These are phyloP conservation scores for Sorex maritimensis DNA, from an alignment of 2,797 vertebrate species.

Conservation along the genomic window DNA sequence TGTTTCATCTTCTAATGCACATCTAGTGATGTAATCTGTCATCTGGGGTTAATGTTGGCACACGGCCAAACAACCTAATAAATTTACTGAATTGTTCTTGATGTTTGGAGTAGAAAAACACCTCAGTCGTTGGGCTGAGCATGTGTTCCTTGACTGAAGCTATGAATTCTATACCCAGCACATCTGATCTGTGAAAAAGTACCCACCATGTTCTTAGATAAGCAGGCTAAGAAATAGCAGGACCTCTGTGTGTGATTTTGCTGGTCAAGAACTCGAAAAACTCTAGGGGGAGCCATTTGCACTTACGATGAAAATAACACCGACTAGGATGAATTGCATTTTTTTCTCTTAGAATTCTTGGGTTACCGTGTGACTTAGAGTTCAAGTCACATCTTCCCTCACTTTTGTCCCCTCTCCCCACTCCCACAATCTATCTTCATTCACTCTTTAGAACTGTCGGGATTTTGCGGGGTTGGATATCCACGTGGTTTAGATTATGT, in stretches of 20 bases:
- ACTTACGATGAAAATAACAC: conserved; percentile 43
- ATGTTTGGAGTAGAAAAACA: not conserved
- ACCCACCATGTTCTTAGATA: not conserved
- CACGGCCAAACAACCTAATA: conserved; percentile 11
- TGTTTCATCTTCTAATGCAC: not conserved
- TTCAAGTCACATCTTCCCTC: conserved; percentile 41
- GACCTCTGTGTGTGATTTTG: not conserved
- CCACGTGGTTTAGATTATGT: not conserved
- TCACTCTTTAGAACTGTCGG: not conserved
- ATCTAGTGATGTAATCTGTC: conserved; percentile 41
- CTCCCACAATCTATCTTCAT: not conserved
- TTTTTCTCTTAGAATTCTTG: conserved; percentile 53
- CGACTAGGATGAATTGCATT: conserved; percentile 2
- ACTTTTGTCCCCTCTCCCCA: not conserved
- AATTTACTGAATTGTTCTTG: conserved; percentile 37
- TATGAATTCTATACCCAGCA: conserved; percentile 24
- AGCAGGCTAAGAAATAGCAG: not conserved
- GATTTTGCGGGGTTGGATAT: conserved; percentile 5
- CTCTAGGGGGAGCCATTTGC: conserved; percentile 82
- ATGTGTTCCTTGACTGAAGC: not conserved
- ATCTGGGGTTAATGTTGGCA: conserved; percentile 48
- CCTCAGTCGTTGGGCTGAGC: not conserved
- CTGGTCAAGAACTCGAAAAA: not conserved
- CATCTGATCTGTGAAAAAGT: not conserved
- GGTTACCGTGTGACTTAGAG: not conserved